Evolutionary conservation across 1,140 invertebrate genomes (phyloP).

Genomic region (Hylyphantes graminicola): DNA sequence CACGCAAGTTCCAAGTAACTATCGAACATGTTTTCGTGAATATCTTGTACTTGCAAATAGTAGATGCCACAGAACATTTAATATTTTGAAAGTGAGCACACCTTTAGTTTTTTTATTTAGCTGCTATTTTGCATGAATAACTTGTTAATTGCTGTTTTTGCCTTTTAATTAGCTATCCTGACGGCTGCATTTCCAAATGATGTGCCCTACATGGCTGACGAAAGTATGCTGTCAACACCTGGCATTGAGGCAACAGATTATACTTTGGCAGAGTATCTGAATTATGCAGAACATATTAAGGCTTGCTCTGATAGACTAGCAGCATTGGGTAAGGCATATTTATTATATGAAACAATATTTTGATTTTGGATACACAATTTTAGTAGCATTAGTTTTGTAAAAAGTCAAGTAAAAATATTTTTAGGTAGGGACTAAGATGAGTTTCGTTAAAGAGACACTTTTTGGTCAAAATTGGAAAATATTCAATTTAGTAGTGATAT

Average conservation of each 20-base stretch:
- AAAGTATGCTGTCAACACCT: slow-evolving; percentile 82
- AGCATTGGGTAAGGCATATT: slow-evolving; percentile 74
- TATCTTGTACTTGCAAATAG: no score
- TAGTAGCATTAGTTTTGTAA: no score
- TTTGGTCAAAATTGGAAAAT: background rate
- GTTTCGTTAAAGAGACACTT: background rate
- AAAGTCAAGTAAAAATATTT: background rate
- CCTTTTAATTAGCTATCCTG: slow-evolving; percentile 68
- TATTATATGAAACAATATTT: background rate
- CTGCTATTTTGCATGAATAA: no score
- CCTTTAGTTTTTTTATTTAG: no score
- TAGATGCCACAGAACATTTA: no score
- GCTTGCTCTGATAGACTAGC: slow-evolving; percentile 84
- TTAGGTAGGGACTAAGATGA: background rate
- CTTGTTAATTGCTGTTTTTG: background rate
- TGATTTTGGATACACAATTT: background rate
- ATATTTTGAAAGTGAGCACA: no score
- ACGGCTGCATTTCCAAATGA: slow-evolving; percentile 88
- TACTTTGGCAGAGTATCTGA: slow-evolving; percentile 94
- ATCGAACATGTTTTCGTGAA: no score
- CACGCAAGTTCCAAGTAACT: no score
- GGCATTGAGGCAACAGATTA: slow-evolving; percentile 93
- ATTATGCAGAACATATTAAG: slow-evolving; percentile 91
- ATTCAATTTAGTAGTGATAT: background rate
- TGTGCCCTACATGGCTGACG: slow-evolving; percentile 96